Conservation (phyloP, 2,888 invertebrate species). For the Agonopterix alstromeriana region DNA sequence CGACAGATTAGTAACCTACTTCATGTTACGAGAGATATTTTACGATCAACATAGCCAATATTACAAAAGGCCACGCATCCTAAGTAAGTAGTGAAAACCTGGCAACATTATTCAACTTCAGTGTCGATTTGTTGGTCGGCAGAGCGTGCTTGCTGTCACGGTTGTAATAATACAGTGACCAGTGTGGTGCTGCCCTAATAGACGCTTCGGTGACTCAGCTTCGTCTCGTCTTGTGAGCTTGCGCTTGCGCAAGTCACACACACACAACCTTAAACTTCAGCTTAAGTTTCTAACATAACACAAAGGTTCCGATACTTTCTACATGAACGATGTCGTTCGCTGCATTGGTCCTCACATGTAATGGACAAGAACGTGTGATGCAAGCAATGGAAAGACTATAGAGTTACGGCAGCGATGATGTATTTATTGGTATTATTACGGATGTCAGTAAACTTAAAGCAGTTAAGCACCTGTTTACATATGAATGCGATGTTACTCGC, state of each 20-base stretch:
- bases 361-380: background rate
- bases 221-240: constrained; percentile 39
- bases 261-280: constrained; percentile 14
- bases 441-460: constrained; percentile 61
- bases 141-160: no score
- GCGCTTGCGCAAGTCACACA: constrained; percentile 46
- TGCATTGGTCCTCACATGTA: no score
- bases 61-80: no score
- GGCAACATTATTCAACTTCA: background rate
- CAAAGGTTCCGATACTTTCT: no score
- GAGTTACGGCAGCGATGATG: constrained; percentile 9
- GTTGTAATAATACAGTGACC: constrained; percentile 6
- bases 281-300: constrained; percentile 12
- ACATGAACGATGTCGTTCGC: no score
- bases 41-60: no score
- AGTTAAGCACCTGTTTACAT: constrained; percentile 66
- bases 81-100: background rate
- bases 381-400: constrained; percentile 18
- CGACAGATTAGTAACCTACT: constrained; percentile 8
- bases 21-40: background rate
- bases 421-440: constrained; percentile 37
- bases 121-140: no score
- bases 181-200: constrained; percentile 37
- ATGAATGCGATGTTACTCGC: constrained; percentile 43
- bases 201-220: constrained; percentile 53